Conservation (phyloP, 1,140 invertebrate species). For the Planococcus citri region DNA sequence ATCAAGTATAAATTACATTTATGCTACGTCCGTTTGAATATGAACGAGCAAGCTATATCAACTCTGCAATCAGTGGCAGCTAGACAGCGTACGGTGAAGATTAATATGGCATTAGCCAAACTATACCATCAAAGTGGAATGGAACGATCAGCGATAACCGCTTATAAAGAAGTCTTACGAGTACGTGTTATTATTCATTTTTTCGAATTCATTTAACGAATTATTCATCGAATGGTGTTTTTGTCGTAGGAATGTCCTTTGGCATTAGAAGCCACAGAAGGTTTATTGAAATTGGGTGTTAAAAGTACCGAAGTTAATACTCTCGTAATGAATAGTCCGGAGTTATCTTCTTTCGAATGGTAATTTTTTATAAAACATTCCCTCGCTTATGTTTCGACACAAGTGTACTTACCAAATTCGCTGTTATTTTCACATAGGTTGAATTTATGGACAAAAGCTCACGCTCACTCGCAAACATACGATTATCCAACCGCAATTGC, state of each 20-base stretch:
- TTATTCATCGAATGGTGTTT: constrained; percentile 18
- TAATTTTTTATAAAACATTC: constrained; percentile 31
- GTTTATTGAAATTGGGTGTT: constrained; percentile 51
- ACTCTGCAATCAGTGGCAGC: constrained; percentile 54
- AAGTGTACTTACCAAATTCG: too few species aligned
- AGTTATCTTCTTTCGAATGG: constrained; percentile 39
- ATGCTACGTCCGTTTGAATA: constrained; percentile 51
- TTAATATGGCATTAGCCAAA: constrained; percentile 59
- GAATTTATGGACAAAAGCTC: constrained; percentile 53
- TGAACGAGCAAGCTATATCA: constrained; percentile 46
- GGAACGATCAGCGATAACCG: constrained; percentile 54
- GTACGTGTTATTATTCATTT: constrained; percentile 28
- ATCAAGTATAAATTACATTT: constrained; percentile 64
- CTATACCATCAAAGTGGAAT: constrained; percentile 56
- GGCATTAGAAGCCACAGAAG: constrained; percentile 54
- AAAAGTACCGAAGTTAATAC: constrained; percentile 56
- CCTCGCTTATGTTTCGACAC: too few species aligned
- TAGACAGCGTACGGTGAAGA: constrained; percentile 50
- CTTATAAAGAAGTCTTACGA: constrained; percentile 61
- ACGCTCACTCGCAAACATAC: constrained; percentile 45
- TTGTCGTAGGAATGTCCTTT: constrained; percentile 51
- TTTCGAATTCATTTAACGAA: neutral
- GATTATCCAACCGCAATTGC: constrained; percentile 49
- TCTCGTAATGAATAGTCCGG: constrained; percentile 44
- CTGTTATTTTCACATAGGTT: constrained; percentile 40